Conservation (phyloP, 2,797 vertebrate genomes). For the Anisognathus igniventris region DNA sequence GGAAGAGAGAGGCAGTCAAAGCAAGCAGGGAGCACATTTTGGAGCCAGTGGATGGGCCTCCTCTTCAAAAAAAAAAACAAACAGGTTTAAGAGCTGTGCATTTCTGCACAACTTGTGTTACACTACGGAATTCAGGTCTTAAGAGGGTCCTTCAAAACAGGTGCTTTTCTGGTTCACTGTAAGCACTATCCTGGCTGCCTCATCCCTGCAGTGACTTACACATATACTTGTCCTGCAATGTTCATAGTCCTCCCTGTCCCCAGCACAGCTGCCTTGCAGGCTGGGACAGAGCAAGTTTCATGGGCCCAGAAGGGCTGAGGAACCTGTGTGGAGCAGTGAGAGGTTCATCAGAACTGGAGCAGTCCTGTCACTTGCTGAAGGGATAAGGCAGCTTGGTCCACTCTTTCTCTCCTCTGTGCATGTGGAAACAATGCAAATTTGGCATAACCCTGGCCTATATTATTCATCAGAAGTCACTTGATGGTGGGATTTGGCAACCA, state of each 20-base stretch:
- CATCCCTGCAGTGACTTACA: neutral
- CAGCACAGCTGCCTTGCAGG: neutral
- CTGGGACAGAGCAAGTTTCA: neutral
- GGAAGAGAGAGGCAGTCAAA: neutral
- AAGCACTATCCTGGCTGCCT: neutral
- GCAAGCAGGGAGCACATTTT: neutral
- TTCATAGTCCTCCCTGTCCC: rapidly evolving
- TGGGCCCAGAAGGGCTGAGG: neutral
- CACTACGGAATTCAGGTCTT: neutral
- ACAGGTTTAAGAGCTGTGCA: neutral
- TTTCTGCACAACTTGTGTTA: neutral
- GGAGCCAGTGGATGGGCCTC: neutral
- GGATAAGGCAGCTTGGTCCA: neutral
- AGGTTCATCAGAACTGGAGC: neutral
- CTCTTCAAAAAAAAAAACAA: neutral
- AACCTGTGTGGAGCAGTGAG: rapidly evolving
- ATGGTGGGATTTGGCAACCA: neutral
- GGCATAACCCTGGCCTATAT: neutral
- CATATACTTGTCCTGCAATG: neutral
- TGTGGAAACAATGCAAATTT: neutral
- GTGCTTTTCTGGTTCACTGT: neutral
- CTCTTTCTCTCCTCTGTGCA: neutral
- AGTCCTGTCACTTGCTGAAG: neutral
- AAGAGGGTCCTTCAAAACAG: neutral
- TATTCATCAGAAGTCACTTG: neutral